A percentile compares a stretch with the other conserved stretches of the same genome.
Evolutionary conservation across 2,797 vertebrate species (phyloP).

Genomic region (Decapterus maruadsi): DNA sequence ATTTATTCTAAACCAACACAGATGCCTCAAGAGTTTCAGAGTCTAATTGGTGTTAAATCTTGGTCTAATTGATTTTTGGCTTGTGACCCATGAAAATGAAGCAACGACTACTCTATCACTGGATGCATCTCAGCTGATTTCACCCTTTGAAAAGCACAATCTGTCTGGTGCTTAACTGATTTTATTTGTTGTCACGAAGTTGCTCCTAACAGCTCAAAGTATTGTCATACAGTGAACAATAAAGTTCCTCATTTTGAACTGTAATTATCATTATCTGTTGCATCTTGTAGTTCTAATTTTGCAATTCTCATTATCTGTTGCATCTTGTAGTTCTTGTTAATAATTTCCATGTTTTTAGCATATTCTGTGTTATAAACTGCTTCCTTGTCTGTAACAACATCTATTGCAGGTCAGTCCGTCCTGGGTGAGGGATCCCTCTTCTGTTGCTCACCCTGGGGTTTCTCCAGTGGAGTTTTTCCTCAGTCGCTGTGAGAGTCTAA

Average conservation of each 20-base stretch:
- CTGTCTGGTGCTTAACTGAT: not conserved
- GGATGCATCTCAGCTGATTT: not conserved
- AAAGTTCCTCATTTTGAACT: not conserved
- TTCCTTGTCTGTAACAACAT: too few relatives aligned
- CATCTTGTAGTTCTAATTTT: too few relatives aligned
- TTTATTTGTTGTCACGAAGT: not conserved
- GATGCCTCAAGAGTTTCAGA: not conserved
- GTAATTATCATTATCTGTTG: too few relatives aligned
- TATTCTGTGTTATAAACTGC: too few relatives aligned
- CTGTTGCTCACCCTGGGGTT: too few relatives aligned
- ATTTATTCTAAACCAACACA: not conserved
- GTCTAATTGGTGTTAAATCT: not conserved
- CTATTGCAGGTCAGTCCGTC: too few relatives aligned
- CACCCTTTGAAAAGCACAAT: not conserved
- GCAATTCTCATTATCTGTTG: too few relatives aligned
- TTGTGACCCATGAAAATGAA: not conserved
- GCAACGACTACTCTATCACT: not conserved
- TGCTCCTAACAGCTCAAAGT: slow-evolving; percentile 12
- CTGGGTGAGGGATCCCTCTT: too few relatives aligned
- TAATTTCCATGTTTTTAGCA: too few relatives aligned
- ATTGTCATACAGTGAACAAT: slow-evolving; percentile 16
- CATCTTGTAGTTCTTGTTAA: too few relatives aligned
- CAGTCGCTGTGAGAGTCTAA: too few relatives aligned
- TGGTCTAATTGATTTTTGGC: not conserved
- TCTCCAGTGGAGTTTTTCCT: too few relatives aligned